Percentiles rank a stretch among this genome's conserved stretches.
Conservation (phyloP, 2,888 invertebrate genomes). For the Esperia sulphurella region DNA sequence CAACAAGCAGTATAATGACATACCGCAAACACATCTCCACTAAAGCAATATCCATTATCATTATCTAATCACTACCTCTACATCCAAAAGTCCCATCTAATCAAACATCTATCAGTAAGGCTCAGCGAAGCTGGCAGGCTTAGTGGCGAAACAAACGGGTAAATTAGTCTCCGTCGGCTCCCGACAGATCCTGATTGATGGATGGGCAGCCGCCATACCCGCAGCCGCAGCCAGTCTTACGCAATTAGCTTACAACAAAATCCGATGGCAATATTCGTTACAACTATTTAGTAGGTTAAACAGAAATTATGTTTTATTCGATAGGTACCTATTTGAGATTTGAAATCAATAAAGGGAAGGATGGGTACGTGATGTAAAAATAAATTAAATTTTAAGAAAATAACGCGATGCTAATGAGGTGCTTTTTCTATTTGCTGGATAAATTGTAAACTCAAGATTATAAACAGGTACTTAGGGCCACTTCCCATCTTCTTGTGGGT, state of each 20-base stretch:
- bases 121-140: constrained; percentile 48
- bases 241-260: constrained; percentile 64
- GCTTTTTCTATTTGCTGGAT: no score
- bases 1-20: background rate
- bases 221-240: constrained; percentile 50
- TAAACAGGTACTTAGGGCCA: no score
- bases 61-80: constrained; percentile 15
- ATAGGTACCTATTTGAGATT: no score
- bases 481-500: no score
- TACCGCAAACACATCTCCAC: background rate
- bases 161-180: constrained; percentile 63
- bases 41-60: constrained; percentile 3
- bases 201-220: constrained; percentile 29
- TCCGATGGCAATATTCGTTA: constrained; percentile 29
- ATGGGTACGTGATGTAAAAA: no score
- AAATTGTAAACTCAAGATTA: no score
- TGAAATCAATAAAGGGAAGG: no score
- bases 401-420: no score
- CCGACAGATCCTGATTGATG: constrained; percentile 74
- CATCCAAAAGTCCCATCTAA: constrained; percentile 24
- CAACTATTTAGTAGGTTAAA: constrained; percentile 30
- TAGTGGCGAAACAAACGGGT: constrained; percentile 73
- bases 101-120: constrained; percentile 35
- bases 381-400: no score
- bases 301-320: no score